Percentiles rank a stretch among this genome's conserved stretches.
phyloP scores from a whole-genome alignment of 2,113 vertebrate genomes.

The Saccopteryx leptura region DNA sequence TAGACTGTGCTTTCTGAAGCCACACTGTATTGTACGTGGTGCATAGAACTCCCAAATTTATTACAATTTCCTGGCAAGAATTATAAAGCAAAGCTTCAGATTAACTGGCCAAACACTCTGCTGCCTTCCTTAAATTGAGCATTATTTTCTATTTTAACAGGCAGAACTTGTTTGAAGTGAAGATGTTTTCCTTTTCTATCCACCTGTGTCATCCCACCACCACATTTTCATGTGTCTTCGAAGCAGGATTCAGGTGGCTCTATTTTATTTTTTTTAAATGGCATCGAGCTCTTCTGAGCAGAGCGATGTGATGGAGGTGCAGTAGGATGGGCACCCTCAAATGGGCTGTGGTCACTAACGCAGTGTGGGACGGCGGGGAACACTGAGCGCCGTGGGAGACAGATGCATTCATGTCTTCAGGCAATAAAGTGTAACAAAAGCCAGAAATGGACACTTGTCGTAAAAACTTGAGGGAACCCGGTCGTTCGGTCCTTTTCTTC shows the following conservation, averaged over 20 bases:
- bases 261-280: slow-evolving; percentile 58
- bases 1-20: background rate
- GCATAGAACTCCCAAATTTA: background rate
- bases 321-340: background rate
- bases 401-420: slow-evolving; percentile 50
- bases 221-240: background rate
- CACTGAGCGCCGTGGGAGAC: slow-evolving; percentile 19
- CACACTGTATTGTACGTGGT: background rate
- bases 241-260: slow-evolving; percentile 44
- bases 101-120: slow-evolving; percentile 25
- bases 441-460: slow-evolving; percentile 58
- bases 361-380: slow-evolving; percentile 69
- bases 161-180: background rate
- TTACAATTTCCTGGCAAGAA: slow-evolving; percentile 54
- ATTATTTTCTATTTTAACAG: background rate
- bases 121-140: too few species aligned
- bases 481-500: slow-evolving; percentile 18
- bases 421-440: slow-evolving; percentile 70
- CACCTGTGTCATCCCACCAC: fast-evolving
- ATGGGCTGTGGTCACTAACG: slow-evolving; percentile 66
- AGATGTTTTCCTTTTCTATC: background rate
- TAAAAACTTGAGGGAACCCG: slow-evolving; percentile 68
- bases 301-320: slow-evolving; percentile 64
- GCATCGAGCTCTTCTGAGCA: slow-evolving; percentile 52
- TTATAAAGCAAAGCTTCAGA: slow-evolving; percentile 68